A percentile compares a stretch with the other conserved stretches of the same genome.
Evolutionary conservation across 2,888 invertebrate species (phyloP).

Genomic region (Gymnosoma rotundatum): DNA sequence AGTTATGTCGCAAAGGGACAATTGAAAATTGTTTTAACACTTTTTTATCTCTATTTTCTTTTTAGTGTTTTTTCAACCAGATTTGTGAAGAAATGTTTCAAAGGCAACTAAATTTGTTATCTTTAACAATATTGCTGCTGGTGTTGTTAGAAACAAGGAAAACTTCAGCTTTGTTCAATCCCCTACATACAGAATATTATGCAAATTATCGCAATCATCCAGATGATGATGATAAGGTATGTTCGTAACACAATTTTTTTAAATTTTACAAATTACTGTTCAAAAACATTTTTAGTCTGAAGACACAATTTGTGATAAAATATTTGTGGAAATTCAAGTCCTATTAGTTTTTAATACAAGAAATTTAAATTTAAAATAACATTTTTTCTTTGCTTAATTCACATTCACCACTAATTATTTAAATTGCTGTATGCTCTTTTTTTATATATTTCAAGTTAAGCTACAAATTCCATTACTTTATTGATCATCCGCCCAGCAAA

Average conservation of each 20-base stretch:
- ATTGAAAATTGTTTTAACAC: slow-evolving; percentile 10
- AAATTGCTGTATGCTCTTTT: background rate
- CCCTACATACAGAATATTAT: slow-evolving; percentile 77
- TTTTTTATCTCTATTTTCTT: slow-evolving; percentile 31
- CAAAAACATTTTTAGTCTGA: background rate
- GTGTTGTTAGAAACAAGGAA: slow-evolving; percentile 53
- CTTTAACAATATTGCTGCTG: slow-evolving; percentile 35
- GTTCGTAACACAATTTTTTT: slow-evolving; percentile 40
- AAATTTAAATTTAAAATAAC: no score
- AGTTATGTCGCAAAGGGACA: slow-evolving; percentile 38
- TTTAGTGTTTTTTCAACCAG: slow-evolving; percentile 52
- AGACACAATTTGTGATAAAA: background rate
- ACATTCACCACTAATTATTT: background rate
- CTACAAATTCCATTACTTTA: slow-evolving; percentile 78
- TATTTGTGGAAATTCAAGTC: background rate
- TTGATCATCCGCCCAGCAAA: slow-evolving; percentile 77
- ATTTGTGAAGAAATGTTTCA: slow-evolving; percentile 75
- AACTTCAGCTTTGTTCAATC: slow-evolving; percentile 60
- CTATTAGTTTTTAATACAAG: no score
- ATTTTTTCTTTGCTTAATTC: background rate
- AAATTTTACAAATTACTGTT: no score
- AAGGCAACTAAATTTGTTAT: slow-evolving; percentile 6
- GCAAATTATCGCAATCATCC: slow-evolving; percentile 78
- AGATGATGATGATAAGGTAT: slow-evolving; percentile 78
- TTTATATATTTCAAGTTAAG: slow-evolving; percentile 73